phyloP scores from a whole-genome alignment of 2,888 invertebrate species.

The Amblyteles armatorius region DNA sequence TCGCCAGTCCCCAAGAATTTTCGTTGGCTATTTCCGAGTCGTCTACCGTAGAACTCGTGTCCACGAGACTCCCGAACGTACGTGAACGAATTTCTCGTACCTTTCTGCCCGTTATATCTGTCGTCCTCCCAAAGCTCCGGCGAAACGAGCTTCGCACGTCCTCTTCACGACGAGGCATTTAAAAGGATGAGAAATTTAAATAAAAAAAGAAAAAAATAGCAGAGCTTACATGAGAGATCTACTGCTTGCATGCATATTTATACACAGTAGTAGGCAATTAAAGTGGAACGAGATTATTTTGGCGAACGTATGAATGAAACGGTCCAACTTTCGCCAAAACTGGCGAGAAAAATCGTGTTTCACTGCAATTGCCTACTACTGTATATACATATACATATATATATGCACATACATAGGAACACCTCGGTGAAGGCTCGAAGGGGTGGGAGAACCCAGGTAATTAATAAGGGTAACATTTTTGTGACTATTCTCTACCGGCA shows the following conservation, averaged over 20 bases:
- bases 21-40: slow-evolving; percentile 34
- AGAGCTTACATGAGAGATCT: background rate
- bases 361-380: too few species aligned
- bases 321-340: too few species aligned
- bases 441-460: slow-evolving; percentile 4
- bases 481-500: slow-evolving; percentile 1
- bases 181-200: slow-evolving; percentile 11
- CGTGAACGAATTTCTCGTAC: slow-evolving; percentile 37
- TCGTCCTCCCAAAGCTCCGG: slow-evolving; percentile 59
- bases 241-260: background rate
- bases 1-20: slow-evolving; percentile 21
- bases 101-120: slow-evolving; percentile 57
- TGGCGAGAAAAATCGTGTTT: too few species aligned
- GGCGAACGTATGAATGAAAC: too few species aligned
- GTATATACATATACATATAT: background rate
- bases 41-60: background rate
- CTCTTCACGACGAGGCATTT: slow-evolving; percentile 8
- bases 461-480: slow-evolving; percentile 49
- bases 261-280: too few species aligned
- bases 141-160: slow-evolving; percentile 52
- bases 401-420: background rate
- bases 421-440: background rate
- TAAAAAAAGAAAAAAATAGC: background rate
- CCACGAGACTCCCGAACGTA: slow-evolving; percentile 3
- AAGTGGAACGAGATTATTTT: too few species aligned